Evolutionary conservation across 23 tunicate genomes (phyloP), one percentile per base, ranked within the genome.

Genomic region (Aplidium turbinatum): DNA sequence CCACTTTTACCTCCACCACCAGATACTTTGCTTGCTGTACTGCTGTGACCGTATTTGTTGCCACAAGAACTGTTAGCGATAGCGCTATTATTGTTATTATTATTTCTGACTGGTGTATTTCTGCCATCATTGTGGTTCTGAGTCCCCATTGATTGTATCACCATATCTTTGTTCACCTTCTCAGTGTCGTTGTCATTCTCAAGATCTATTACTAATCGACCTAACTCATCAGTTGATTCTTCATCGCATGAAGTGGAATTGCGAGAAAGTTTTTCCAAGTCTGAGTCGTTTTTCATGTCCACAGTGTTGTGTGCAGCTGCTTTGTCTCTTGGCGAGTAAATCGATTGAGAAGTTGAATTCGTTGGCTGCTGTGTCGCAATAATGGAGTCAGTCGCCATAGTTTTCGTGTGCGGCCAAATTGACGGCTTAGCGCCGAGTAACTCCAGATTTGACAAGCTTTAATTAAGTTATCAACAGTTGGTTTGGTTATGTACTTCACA

Each of bases 61-160:
- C 26, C 9, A 58, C 81, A 58, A 76, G 64, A 57, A 36, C 81
- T 52, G 13, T 57, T 29, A 18, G 22, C 81, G 24, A 25, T 33
- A 9, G 28, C 65, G 36, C 71, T 81, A 47, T 81, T 72, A 31
- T 72, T 81, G 47, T 81, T 81, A 48, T 81, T 81, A 60, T 70
- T 72, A 35, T 81, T 81, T 33, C 65, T 72, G 45, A 61, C 52
- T 25, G 60, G 79, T 42, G 57, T 71, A 47, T 70, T 48, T 30
- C 76, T 26, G 7, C 47, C 76, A 27, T 6, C 7, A 19, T 47
- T 70, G 76, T 23, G 26, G 58, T 25, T 28, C 47, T 47, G 76
- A 47, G 35, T 46, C 31, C 58, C 58, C 18, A 9, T 29, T 22
- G 25, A 70, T 21, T 57, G 76, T 29, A 47, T 70, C 19, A n/a